Evolutionary conservation across 1,140 invertebrate species (phyloP).

Genomic region (Lepidostoma basale): DNA sequence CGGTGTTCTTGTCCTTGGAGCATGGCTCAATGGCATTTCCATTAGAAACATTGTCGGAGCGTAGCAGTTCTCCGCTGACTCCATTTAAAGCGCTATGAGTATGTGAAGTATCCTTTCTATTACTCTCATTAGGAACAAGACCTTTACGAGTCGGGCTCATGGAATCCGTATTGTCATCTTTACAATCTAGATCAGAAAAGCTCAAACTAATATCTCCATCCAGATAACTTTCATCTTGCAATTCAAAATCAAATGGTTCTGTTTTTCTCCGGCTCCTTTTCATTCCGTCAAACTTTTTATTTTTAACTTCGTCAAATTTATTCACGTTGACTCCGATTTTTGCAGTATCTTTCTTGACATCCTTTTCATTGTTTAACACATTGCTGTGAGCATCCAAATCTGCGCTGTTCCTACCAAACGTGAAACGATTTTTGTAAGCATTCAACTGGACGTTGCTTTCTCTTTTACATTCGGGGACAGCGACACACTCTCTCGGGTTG

Average conservation of each 20-base stretch:
- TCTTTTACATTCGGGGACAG: neutral
- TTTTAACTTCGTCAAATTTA: slow-evolving; percentile 45
- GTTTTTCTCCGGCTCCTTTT: slow-evolving; percentile 42
- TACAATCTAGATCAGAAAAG: too few species aligned
- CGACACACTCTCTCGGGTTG: neutral
- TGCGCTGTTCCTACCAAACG: neutral
- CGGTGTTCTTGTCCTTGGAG: neutral
- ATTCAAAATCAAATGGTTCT: slow-evolving; percentile 40
- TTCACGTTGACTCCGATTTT: slow-evolving; percentile 55
- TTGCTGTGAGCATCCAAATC: neutral
- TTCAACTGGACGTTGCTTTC: slow-evolving; percentile 19
- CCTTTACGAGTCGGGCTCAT: neutral
- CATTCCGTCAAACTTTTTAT: slow-evolving; percentile 42
- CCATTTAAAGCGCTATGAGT: too few species aligned
- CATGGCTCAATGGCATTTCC: neutral
- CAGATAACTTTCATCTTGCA: slow-evolving; percentile 38
- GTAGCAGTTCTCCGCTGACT: neutral
- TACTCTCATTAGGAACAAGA: too few species aligned
- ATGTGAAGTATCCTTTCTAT: neutral
- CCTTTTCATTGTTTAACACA: slow-evolving; percentile 51
- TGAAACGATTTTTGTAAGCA: slow-evolving; percentile 28
- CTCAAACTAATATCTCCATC: too few species aligned
- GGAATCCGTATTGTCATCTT: neutral
- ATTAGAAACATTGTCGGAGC: neutral
- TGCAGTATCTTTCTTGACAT: slow-evolving; percentile 46